Evolutionary conservation across 2,888 invertebrate genomes (phyloP).

Genomic region (Sinohyriopsis cumingii): DNA sequence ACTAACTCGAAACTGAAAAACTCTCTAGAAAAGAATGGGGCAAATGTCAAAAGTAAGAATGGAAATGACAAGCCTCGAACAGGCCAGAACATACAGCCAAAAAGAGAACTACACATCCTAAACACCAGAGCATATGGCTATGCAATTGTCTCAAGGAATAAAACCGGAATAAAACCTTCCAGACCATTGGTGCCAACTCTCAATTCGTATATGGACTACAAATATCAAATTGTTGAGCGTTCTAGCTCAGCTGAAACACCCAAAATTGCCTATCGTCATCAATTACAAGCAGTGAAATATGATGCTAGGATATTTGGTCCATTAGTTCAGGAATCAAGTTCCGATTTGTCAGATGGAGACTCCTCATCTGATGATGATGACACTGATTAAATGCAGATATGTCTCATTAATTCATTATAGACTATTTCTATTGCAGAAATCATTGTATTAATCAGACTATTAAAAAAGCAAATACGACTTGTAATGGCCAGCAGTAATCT

Average conservation of each 20-base stretch:
- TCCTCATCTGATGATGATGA: constrained; percentile 19
- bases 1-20: not conserved
- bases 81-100: constrained; percentile 11
- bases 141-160: constrained; percentile 16
- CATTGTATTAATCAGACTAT: no score
- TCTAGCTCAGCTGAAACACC: constrained; percentile 45
- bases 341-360: constrained; percentile 14
- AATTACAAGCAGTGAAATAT: constrained; percentile 19
- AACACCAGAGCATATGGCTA: constrained; percentile 45
- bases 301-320: constrained; percentile 38
- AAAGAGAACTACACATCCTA: constrained; percentile 22
- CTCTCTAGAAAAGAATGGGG: not conserved
- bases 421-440: no score
- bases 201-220: constrained; percentile 24
- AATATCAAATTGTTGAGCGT: constrained; percentile 13
- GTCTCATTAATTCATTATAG: no score
- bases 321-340: constrained; percentile 6
- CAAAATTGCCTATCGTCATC: constrained; percentile 39
- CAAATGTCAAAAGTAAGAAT: no score
- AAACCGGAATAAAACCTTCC: constrained; percentile 27
- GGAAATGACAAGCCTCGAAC: constrained; percentile 11
- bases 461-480: no score
- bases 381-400: no score
- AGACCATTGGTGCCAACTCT: constrained; percentile 24
- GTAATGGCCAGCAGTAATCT: no score